Conservation (phyloP, 2,888 invertebrate species). For the Acanthoscelides obtectus region DNA sequence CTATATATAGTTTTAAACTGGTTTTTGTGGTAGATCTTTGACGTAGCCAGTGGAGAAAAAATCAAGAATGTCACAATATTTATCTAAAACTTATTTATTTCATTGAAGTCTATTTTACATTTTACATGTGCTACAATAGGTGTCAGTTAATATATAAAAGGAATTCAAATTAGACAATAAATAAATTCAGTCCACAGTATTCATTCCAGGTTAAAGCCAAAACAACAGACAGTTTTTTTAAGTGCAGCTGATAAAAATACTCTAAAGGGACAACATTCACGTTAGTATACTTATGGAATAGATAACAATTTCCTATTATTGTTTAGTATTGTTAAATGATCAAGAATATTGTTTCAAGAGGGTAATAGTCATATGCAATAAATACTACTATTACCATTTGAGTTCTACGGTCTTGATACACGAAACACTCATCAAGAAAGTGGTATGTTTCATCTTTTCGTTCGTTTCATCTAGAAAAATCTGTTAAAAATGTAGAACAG, state of each 20-base stretch:
- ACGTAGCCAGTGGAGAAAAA: too few species aligned
- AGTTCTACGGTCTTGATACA: too few species aligned
- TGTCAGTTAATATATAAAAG: constrained; percentile 38
- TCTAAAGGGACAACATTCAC: not conserved
- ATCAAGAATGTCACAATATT: too few species aligned
- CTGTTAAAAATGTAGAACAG: too few species aligned
- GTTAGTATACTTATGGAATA: not conserved
- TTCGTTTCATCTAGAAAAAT: too few species aligned
- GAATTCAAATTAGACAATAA: constrained; percentile 31
- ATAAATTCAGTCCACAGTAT: constrained; percentile 2
- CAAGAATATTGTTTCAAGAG: not conserved
- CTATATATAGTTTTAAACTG: too few species aligned
- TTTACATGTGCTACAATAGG: constrained; percentile 44
- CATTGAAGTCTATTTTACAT: constrained; percentile 26
- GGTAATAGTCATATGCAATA: not conserved
- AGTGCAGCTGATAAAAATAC: not conserved
- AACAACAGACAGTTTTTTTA: not conserved
- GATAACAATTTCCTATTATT: not conserved
- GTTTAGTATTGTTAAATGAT: not conserved
- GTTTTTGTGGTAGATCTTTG: too few species aligned
- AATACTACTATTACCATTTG: too few species aligned
- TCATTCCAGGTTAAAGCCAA: not conserved
- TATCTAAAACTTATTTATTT: constrained; percentile 19
- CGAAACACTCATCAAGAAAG: too few species aligned
- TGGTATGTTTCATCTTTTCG: too few species aligned